Conservation (phyloP, 2,797 vertebrate genomes). For the Bradypodion pumilum region DNA sequence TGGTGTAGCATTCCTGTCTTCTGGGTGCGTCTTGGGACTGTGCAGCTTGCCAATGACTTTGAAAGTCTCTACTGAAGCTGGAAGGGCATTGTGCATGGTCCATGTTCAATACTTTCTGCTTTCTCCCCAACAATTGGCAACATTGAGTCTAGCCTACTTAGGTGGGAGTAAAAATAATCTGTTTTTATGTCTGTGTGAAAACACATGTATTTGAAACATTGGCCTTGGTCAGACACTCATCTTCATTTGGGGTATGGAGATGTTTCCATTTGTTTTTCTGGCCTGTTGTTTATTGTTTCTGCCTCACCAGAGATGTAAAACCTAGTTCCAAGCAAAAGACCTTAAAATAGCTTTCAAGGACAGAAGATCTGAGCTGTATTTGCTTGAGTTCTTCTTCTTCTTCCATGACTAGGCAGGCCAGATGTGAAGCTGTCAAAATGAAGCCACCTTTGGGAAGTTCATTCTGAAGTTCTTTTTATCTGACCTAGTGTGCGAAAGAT, state of each 20-base stretch:
- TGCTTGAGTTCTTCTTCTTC: no score
- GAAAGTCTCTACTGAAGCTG: background rate
- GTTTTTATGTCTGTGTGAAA: slow-evolving; percentile 40
- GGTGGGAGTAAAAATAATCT: slow-evolving; percentile 35
- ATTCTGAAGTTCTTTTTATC: no score
- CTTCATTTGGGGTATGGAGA: slow-evolving; percentile 9
- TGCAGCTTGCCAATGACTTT: background rate
- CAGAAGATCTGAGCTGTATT: slow-evolving; percentile 37
- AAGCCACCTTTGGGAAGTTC: no score
- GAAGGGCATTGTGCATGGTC: background rate
- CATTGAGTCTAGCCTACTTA: slow-evolving; percentile 45
- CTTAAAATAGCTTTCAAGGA: slow-evolving; percentile 65
- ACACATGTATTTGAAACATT: slow-evolving; percentile 55
- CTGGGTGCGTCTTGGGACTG: no score
- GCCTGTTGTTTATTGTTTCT: slow-evolving; percentile 46
- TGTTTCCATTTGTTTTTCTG: slow-evolving; percentile 39
- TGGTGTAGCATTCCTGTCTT: no score
- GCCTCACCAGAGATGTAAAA: slow-evolving; percentile 50
- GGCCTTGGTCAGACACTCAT: slow-evolving; percentile 38
- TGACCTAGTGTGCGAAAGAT: no score
- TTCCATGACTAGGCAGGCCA: no score
- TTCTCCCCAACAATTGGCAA: background rate
- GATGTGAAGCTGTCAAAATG: no score
- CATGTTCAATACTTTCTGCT: slow-evolving; percentile 23
- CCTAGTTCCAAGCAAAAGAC: slow-evolving; percentile 37